These are phyloP conservation scores for Notocelia uddmanniana DNA, from an alignment of 2,888 invertebrate genomes.

Conservation along the genomic window DNA sequence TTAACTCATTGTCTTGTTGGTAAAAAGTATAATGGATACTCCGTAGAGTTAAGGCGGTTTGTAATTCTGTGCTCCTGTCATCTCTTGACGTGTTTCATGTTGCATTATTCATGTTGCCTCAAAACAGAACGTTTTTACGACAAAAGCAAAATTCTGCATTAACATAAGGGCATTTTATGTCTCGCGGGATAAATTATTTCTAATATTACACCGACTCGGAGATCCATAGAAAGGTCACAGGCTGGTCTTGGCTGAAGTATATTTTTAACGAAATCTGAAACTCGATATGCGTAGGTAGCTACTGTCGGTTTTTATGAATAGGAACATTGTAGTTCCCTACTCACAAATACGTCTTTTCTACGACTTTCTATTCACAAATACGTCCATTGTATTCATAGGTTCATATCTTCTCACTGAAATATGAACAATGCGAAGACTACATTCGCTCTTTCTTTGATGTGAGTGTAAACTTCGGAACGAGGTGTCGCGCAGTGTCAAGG, in stretches of 20 bases:
- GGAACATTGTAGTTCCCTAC: neutral
- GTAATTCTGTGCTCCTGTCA: neutral
- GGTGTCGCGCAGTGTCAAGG: constrained; percentile 21
- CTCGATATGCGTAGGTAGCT: neutral
- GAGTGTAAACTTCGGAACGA: neutral
- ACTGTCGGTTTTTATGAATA: neutral
- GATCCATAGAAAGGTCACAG: neutral
- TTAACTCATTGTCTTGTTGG: neutral
- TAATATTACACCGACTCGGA: neutral
- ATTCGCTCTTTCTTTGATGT: constrained; percentile 10
- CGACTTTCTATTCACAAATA: neutral
- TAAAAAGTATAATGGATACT: neutral
- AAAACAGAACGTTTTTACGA: constrained; percentile 11
- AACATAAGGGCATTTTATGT: constrained; percentile 4
- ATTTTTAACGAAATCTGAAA: neutral
- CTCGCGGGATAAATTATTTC: neutral
- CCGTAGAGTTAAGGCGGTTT: neutral
- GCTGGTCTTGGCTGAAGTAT: neutral
- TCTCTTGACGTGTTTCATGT: constrained; percentile 7
- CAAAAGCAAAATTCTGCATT: constrained; percentile 5
- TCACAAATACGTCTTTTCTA: no score
- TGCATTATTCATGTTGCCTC: constrained; percentile 25
- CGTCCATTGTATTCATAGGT: no score
- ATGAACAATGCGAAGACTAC: neutral
- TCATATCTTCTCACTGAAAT: neutral